These are phyloP conservation scores for Antrozous pallidus DNA, from an alignment of 2,797 vertebrate genomes.

Conservation along the genomic window DNA sequence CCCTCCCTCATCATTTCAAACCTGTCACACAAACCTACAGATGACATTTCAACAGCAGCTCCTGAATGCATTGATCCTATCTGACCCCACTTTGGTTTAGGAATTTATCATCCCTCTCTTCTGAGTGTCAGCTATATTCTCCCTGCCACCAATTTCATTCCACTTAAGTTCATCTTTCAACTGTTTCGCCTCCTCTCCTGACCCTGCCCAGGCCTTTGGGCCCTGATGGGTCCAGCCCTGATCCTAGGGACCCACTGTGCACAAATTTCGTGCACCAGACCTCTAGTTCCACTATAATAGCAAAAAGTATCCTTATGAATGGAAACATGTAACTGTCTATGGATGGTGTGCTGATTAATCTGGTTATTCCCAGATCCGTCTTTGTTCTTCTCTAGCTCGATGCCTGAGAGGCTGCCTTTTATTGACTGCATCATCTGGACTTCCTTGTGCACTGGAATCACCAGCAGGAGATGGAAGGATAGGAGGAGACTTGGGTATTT, in stretches of 20 bases:
- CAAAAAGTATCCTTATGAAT: too few species aligned
- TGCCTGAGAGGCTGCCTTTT: neutral
- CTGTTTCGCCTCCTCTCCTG: neutral
- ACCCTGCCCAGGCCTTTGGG: too few species aligned
- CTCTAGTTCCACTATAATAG: too few species aligned
- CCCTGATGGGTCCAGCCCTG: too few species aligned
- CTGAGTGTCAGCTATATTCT: neutral
- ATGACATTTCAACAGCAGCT: neutral
- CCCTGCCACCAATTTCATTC: neutral
- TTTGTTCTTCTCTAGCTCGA: neutral
- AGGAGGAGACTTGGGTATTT: neutral
- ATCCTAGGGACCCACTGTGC: too few species aligned
- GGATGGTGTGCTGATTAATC: neutral
- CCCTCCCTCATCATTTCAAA: neutral
- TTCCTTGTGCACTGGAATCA: neutral
- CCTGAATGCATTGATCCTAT: neutral
- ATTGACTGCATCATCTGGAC: neutral
- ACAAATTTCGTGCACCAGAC: too few species aligned
- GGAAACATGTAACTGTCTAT: neutral
- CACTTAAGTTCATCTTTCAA: neutral
- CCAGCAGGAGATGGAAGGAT: neutral
- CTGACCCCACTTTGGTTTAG: neutral
- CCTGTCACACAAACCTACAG: neutral
- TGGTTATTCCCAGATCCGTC: neutral
- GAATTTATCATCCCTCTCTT: neutral